Base-by-base conservation (phyloP, 2,113 vertebrate genomes). In the Lagopus leucura region DNA sequence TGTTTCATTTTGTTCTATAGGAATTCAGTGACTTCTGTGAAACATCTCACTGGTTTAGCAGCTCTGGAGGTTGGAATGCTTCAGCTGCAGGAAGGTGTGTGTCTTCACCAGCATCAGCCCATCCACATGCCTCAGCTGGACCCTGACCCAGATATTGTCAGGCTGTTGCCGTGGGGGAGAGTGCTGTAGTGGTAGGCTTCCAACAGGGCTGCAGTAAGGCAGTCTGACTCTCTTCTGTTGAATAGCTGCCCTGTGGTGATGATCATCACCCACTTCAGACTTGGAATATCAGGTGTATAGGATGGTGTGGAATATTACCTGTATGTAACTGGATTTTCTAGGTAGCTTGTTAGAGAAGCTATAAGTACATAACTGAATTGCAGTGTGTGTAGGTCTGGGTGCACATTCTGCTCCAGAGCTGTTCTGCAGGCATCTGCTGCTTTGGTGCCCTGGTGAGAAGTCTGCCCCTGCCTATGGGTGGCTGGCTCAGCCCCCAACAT, bases 341-440 rank as follows among this genome's bases (percentile, higher is more conserved):
- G 20, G 4, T 19, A 78, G 32, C 7, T 69, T 24, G 15, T 38
- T 82, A 66, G 42, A 45, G 91, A 73, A 83, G 40, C 60, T 36
- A 5, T 45, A 66, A 34, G 28, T 10, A n/a, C 22, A 11, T 14
- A 79, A 61, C 79, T 82, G 75, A 63, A 43, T 34, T 1, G 4
- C 78, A 47, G 30, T 1, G 3, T 11, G 9, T 32, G 1, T 40
- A 55, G 80, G 0, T 0, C 42, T 81, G 38, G 19, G 40, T 67
- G 32, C 0, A 0, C 60, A 22, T 10, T 45, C 5, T 77, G n/a
- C n/a, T 65, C 43, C 27, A 14, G 42, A 93, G 64, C 55, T 40
- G 43, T 50, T 82, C 50, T 88, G 60, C 25, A 54, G 60, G 11
- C 64, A 50, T 38, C 65, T 54, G 38, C 54, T 73, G 34, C 28